These are phyloP conservation scores for Cordilura impudica DNA, from an alignment of 2,888 invertebrate species.

Conservation along the genomic window DNA sequence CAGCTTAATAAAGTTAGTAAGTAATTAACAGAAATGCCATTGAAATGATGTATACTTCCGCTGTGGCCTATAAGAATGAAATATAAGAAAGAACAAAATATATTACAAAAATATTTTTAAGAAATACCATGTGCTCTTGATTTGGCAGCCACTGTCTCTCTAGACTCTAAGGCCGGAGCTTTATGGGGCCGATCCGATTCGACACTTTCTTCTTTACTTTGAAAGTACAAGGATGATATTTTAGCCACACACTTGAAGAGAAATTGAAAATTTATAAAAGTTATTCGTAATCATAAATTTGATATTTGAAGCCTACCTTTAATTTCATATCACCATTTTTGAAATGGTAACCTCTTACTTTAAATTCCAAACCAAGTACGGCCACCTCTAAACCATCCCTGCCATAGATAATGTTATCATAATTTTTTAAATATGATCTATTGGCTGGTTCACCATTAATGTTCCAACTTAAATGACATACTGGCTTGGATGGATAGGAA, in stretches of 20 bases:
- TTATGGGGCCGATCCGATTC: slow-evolving; percentile 86
- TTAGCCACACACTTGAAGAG: slow-evolving; percentile 87
- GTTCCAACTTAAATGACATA: slow-evolving; percentile 90
- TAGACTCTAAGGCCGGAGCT: slow-evolving; percentile 86
- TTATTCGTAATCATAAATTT: not conserved
- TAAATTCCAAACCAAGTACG: slow-evolving; percentile 87
- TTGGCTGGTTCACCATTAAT: slow-evolving; percentile 90
- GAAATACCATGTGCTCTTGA: slow-evolving; percentile 84
- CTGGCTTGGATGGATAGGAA: slow-evolving; percentile 90
- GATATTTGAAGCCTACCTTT: too few relatives aligned
- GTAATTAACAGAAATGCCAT: slow-evolving; percentile 45
- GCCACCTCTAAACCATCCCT: slow-evolving; percentile 85
- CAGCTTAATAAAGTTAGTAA: slow-evolving; percentile 49
- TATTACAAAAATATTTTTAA: not conserved
- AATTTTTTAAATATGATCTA: slow-evolving; percentile 78
- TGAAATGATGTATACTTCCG: slow-evolving; percentile 54
- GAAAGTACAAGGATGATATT: slow-evolving; percentile 91
- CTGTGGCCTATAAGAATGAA: slow-evolving; percentile 28
- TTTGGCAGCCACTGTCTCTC: slow-evolving; percentile 83
- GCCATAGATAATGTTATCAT: slow-evolving; percentile 79
- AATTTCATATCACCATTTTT: slow-evolving; percentile 90
- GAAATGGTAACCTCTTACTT: slow-evolving; percentile 88
- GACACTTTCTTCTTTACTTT: slow-evolving; percentile 92
- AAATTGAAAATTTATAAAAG: not conserved
- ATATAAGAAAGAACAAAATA: not conserved